These are phyloP conservation scores for Cavia aperea DNA, from an alignment of 2,113 vertebrate genomes.

Conservation along the genomic window DNA sequence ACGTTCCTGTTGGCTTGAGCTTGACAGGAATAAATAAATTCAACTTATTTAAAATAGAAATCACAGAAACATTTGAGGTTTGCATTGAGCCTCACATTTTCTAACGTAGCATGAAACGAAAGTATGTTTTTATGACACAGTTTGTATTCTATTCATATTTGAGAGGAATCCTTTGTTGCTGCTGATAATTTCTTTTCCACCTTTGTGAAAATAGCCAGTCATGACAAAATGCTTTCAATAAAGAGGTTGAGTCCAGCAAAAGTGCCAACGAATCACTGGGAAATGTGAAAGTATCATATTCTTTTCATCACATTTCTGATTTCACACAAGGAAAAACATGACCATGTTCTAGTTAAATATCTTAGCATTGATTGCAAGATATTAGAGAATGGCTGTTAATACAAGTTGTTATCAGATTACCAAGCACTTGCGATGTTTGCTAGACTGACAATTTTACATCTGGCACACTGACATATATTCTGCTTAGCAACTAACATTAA, in stretches of 20 bases:
- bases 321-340: conserved; percentile 52
- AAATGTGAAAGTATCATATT: conserved; percentile 1
- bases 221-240: background rate
- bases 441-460: conserved; percentile 41
- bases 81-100: background rate
- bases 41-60: conserved; percentile 6
- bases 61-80: conserved; percentile 12
- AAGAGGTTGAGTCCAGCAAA: conserved; percentile 14
- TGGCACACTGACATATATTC: conserved; percentile 1
- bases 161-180: background rate
- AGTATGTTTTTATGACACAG: conserved; percentile 20
- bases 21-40: conserved; percentile 24
- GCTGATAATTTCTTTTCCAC: background rate
- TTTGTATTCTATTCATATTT: conserved; percentile 2
- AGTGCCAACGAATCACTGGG: background rate
- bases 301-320: conserved; percentile 33
- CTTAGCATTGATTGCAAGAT: conserved; percentile 1
- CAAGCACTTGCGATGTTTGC: conserved; percentile 43
- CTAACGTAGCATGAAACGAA: conserved; percentile 27
- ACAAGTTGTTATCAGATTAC: conserved; percentile 46
- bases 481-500: conserved; percentile 47
- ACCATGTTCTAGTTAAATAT: conserved; percentile 32
- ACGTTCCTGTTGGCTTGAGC: background rate
- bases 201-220: background rate
- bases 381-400: conserved; percentile 43